A percentile compares a stretch with the other conserved stretches of the same genome.
Conservation (phyloP, 1,140 invertebrate species). For the Chionoecetes opilio region DNA sequence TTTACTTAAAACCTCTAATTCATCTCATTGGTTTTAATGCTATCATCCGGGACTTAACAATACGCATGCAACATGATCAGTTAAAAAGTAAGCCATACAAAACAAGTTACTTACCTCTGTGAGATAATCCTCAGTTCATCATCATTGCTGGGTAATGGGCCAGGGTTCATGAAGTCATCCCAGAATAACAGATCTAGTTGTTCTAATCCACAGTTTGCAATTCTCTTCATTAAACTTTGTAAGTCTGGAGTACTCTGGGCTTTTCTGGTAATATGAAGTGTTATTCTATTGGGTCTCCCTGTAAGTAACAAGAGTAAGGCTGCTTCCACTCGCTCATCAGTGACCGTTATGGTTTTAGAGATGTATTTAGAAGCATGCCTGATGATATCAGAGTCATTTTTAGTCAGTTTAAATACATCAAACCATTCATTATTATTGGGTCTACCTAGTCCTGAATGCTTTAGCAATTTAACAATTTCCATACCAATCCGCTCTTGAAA, state of each 20-base stretch:
- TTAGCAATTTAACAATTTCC: conserved; percentile 38
- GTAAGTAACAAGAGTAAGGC: not conserved
- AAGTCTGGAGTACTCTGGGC: not conserved
- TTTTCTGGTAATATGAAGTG: not conserved
- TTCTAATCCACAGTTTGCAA: not conserved
- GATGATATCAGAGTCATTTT: conserved; percentile 20
- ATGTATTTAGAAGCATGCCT: conserved; percentile 13
- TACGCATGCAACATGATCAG: not conserved
- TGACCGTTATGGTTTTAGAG: not conserved
- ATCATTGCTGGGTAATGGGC: not conserved
- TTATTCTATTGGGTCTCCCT: not conserved
- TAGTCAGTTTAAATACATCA: not conserved
- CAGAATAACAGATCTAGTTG: conserved; percentile 17
- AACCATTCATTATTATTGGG: conserved; percentile 53
- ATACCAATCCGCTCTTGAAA: conserved; percentile 38
- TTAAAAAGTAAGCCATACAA: not conserved
- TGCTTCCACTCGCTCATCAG: not conserved
- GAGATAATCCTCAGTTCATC: not conserved
- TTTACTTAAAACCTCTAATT: too few species aligned
- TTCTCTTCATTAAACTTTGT: not conserved
- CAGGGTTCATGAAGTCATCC: not conserved
- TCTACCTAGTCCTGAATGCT: not conserved
- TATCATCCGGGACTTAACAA: not conserved
- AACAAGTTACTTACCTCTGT: too few species aligned
- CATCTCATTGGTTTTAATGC: too few species aligned